phyloP scores from a whole-genome alignment of 2,113 vertebrate genomes.

The Plestiodon gilberti region DNA sequence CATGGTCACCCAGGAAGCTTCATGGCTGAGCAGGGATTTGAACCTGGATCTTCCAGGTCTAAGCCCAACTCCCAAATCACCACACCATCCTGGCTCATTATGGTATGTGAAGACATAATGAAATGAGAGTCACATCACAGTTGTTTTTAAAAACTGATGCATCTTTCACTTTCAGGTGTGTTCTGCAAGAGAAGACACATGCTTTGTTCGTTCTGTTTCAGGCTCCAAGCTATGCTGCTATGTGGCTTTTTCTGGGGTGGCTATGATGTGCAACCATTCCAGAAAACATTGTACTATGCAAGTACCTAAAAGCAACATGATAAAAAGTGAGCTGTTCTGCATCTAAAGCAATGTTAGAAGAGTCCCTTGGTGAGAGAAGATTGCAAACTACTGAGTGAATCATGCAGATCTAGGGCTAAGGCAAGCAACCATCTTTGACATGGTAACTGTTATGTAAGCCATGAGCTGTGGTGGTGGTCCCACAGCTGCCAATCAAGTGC shows the following conservation, averaged over 20 bases:
- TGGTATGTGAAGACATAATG: too few relatives aligned
- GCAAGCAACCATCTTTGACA: neutral
- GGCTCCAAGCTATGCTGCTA: neutral
- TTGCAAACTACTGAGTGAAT: neutral
- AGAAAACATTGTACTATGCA: neutral
- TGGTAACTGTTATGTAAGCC: neutral
- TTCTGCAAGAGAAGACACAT: neutral
- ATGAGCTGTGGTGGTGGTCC: neutral
- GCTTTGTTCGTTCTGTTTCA: neutral
- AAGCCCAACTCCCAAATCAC: too few relatives aligned
- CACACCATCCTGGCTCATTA: too few relatives aligned
- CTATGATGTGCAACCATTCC: neutral
- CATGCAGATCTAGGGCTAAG: neutral
- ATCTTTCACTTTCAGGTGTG: neutral
- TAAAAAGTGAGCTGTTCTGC: neutral
- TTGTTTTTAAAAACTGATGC: neutral
- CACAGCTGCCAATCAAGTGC: too few relatives aligned
- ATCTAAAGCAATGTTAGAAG: neutral
- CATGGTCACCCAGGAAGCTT: too few relatives aligned
- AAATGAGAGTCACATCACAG: neutral
- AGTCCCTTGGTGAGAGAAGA: neutral
- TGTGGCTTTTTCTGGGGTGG: neutral
- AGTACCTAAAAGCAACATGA: neutral
- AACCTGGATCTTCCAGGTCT: too few relatives aligned
- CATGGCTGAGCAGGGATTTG: too few relatives aligned